These are phyloP conservation scores for Pseudomyrmex pallidus DNA, from an alignment of 1,140 invertebrate species.

Conservation along the genomic window DNA sequence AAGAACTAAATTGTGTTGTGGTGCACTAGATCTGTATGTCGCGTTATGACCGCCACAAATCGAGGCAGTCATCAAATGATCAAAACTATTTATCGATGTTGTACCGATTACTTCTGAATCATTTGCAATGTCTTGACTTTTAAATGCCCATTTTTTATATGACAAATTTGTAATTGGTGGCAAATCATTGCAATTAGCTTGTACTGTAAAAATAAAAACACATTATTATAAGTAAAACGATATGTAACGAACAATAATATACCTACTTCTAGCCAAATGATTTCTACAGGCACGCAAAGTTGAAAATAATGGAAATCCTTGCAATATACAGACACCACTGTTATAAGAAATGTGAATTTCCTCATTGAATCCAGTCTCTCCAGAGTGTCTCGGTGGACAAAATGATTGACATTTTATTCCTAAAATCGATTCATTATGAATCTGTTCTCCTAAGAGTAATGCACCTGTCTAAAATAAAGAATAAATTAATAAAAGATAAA, in stretches of 20 bases:
- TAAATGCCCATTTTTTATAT: constrained; percentile 94
- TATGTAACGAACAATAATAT: not conserved
- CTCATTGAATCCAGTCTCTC: constrained; percentile 88
- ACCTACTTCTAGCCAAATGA: constrained; percentile 92
- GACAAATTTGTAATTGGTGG: constrained; percentile 87
- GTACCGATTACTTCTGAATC: constrained; percentile 93
- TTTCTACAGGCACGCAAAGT: constrained; percentile 92
- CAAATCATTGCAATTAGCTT: constrained; percentile 89
- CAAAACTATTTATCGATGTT: constrained; percentile 92
- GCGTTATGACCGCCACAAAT: constrained; percentile 91
- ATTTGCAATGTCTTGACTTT: constrained; percentile 90
- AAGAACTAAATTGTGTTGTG: constrained; percentile 91
- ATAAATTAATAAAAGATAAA: not conserved
- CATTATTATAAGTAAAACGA: not conserved
- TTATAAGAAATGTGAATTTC: constrained; percentile 94
- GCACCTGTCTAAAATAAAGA: constrained; percentile 88
- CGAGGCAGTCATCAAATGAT: constrained; percentile 93
- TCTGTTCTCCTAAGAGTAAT: constrained; percentile 92
- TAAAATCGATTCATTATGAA: constrained; percentile 93
- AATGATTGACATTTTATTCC: constrained; percentile 93
- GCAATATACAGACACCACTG: constrained; percentile 91
- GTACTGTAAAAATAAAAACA: constrained; percentile 85
- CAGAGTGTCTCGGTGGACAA: constrained; percentile 86
- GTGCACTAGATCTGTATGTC: constrained; percentile 90
- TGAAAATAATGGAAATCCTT: constrained; percentile 93